Percentiles rank a stretch among this genome's conserved stretches.
phyloP scores from a whole-genome alignment of 2,888 invertebrate species.

The Glyphotaelius pellucidus region DNA sequence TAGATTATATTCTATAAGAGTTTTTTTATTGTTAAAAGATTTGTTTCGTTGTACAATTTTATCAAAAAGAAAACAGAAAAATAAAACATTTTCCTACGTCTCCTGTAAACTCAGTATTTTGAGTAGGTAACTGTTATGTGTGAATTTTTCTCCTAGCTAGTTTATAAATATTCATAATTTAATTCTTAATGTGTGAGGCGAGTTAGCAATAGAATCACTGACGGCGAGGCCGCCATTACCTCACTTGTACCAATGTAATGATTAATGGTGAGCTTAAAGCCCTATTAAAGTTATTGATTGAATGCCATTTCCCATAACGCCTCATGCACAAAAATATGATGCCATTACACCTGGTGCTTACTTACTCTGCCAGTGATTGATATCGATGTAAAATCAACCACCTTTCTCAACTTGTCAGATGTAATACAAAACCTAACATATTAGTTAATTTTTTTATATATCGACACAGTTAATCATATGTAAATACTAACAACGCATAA shows the following conservation, averaged over 20 bases:
- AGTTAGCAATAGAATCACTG: not conserved
- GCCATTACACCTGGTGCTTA: conserved; percentile 47
- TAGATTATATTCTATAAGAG: no score
- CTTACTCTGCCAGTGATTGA: conserved; percentile 53
- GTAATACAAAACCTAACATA: not conserved
- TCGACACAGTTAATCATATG: not conserved
- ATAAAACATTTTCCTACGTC: no score
- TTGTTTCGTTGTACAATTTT: no score
- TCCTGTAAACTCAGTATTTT: no score
- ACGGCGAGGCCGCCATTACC: conserved; percentile 7
- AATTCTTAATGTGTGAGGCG: not conserved
- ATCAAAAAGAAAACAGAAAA: no score
- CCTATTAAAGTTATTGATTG: conserved; percentile 61
- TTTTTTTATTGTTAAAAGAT: no score
- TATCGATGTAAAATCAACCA: conserved; percentile 28
- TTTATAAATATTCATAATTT: no score
- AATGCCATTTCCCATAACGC: conserved; percentile 60
- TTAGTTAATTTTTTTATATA: not conserved
- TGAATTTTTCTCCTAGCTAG: no score
- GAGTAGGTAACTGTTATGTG: no score
- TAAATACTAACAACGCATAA: not conserved
- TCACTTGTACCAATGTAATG: conserved; percentile 44
- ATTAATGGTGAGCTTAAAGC: conserved; percentile 62
- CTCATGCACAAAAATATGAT: conserved; percentile 50
- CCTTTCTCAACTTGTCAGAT: conserved; percentile 16